These are phyloP conservation scores for Dicyrtoma fusca DNA, from an alignment of 2,888 invertebrate species.

Conservation along the genomic window DNA sequence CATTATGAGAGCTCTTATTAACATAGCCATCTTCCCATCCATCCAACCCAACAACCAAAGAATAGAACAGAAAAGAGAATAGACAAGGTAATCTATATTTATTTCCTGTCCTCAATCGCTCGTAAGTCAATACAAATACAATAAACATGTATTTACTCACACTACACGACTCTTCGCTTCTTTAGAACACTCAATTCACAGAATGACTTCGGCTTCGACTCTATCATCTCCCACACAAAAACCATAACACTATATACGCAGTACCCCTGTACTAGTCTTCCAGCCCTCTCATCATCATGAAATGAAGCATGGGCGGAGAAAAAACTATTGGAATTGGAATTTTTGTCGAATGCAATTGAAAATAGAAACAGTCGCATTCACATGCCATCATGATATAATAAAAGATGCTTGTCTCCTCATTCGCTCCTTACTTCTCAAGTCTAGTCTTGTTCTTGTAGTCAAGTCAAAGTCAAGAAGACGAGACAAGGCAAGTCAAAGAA, in stretches of 20 bases:
- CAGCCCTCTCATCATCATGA: slow-evolving; percentile 2
- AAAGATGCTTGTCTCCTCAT: slow-evolving; percentile 27
- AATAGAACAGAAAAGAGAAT: neutral
- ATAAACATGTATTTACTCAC: slow-evolving; percentile 2
- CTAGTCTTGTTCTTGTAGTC: neutral
- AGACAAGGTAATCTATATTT: slow-evolving; percentile 25
- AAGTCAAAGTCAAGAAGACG: slow-evolving; percentile 7
- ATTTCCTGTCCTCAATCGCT: slow-evolving; percentile 26
- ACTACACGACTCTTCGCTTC: neutral
- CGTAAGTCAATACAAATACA: slow-evolving; percentile 15
- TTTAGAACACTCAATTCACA: slow-evolving; percentile 4
- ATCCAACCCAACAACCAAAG: too few species aligned
- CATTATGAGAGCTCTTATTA: slow-evolving; percentile 16
- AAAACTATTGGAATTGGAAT: slow-evolving; percentile 4
- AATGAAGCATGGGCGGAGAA: neutral
- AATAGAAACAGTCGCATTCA: slow-evolving; percentile 23
- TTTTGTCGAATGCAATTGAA: slow-evolving; percentile 17
- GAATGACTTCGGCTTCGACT: slow-evolving; percentile 10
- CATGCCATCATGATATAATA: slow-evolving; percentile 30
- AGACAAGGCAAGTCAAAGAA: neutral
- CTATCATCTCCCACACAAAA: neutral
- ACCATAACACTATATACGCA: too few species aligned
- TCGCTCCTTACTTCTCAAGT: slow-evolving; percentile 4
- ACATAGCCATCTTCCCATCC: neutral
- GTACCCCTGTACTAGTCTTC: too few species aligned